Conservation (phyloP, 2,113 vertebrate species). For the Brienomyrus brachyistius region DNA sequence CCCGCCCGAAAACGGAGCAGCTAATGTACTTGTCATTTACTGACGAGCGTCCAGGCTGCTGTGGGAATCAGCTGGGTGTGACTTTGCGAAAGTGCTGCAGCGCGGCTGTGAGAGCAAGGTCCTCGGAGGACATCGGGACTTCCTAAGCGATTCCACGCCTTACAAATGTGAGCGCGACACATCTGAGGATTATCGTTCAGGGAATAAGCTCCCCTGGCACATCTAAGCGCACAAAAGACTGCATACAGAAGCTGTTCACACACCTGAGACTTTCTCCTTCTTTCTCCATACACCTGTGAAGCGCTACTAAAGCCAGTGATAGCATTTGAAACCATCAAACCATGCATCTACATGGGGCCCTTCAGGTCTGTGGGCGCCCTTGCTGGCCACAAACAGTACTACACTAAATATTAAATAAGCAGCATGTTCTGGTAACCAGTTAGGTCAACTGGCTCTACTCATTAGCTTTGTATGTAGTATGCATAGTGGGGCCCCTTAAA, state of each 20-base stretch:
- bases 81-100: not conserved
- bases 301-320: not conserved
- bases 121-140: not conserved
- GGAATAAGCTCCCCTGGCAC: not conserved
- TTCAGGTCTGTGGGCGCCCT: not conserved
- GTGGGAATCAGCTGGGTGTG: not conserved
- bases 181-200: conserved; percentile 1
- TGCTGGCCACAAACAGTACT: not conserved
- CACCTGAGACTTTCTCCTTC: conserved; percentile 25
- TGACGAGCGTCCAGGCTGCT: conserved; percentile 22
- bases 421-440: not conserved
- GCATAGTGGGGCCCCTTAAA: not conserved
- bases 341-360: not conserved
- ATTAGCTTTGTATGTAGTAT: not conserved
- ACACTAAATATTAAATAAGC: not conserved
- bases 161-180: not conserved
- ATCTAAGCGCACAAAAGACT: conserved; percentile 26
- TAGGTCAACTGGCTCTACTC: not conserved
- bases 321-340: not conserved
- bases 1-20: not conserved
- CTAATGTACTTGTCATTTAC: conserved; percentile 34
- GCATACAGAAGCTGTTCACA: conserved; percentile 18
- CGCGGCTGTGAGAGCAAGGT: not conserved
- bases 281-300: conserved; percentile 12
- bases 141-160: not conserved